Evolutionary conservation across 2,113 vertebrate genomes (phyloP).

Genomic region (Myotis davidii): DNA sequence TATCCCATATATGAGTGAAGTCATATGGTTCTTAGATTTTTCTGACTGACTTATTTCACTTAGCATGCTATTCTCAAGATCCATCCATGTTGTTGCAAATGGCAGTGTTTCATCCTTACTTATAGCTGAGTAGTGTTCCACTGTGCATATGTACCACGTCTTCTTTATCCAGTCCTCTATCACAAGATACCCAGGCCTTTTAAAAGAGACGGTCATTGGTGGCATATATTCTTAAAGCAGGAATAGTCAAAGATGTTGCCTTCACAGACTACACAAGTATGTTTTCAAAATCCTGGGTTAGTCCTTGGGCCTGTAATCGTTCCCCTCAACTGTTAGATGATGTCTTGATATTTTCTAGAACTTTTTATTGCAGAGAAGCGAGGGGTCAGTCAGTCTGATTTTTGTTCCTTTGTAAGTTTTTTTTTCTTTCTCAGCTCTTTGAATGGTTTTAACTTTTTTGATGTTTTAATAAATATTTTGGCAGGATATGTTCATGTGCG

Average conservation of each 20-base stretch:
- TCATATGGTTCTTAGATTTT: no score
- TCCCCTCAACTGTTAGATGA: neutral
- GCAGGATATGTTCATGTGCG: neutral
- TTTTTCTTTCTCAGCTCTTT: neutral
- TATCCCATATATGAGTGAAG: no score
- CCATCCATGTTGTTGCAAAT: no score
- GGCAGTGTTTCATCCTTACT: no score
- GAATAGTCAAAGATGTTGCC: neutral
- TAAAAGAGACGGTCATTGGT: neutral
- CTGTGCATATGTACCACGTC: no score
- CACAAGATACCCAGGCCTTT: neutral
- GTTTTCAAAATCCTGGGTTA: neutral
- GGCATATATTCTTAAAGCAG: neutral
- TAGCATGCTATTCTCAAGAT: no score
- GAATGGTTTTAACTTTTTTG: neutral
- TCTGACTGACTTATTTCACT: no score
- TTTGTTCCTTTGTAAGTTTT: neutral
- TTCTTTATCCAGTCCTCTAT: no score
- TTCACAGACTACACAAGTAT: neutral
- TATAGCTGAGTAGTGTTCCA: no score
- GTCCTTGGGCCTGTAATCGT: neutral
- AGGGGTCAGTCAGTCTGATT: neutral
- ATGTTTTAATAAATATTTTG: slow-evolving; percentile 18
- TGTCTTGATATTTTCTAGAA: neutral
- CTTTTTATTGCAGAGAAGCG: neutral